Evolutionary conservation across 2,888 invertebrate species (phyloP).

Genomic region (Blomia tropicalis): DNA sequence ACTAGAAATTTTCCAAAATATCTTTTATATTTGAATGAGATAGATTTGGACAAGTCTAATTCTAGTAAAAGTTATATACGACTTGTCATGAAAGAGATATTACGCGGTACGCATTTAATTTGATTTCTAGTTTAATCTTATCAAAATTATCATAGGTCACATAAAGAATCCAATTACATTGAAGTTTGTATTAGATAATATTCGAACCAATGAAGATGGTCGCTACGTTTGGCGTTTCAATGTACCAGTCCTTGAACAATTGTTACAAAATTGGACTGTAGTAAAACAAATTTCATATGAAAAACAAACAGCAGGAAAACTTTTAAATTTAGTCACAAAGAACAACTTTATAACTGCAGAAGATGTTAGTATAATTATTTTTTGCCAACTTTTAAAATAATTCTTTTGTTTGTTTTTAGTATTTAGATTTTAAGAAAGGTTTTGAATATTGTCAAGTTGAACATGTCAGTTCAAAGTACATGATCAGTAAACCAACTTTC

Average conservation of each 20-base stretch:
- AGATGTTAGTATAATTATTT: too few species aligned
- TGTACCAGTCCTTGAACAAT: constrained; percentile 1
- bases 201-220: not conserved
- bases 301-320: not conserved
- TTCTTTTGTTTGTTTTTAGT: too few species aligned
- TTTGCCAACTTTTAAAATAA: too few species aligned
- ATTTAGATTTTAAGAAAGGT: not conserved
- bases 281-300: not conserved
- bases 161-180: constrained; percentile 1
- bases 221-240: constrained; percentile 7
- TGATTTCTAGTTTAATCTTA: too few species aligned
- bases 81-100: constrained; percentile 1
- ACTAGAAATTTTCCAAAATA: not conserved
- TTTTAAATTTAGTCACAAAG: not conserved
- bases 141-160: too few species aligned
- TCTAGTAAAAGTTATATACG: not conserved
- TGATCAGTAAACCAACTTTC: not conserved
- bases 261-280: not conserved
- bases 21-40: not conserved
- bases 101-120: too few species aligned
- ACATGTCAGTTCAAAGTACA: not conserved
- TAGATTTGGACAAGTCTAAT: not conserved
- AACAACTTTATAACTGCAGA: constrained; percentile 5
- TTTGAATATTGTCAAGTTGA: not conserved
- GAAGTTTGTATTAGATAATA: not conserved